Base-by-base conservation (phyloP, 2,797 vertebrate genomes). In the Coregonus suidteri region DNA sequence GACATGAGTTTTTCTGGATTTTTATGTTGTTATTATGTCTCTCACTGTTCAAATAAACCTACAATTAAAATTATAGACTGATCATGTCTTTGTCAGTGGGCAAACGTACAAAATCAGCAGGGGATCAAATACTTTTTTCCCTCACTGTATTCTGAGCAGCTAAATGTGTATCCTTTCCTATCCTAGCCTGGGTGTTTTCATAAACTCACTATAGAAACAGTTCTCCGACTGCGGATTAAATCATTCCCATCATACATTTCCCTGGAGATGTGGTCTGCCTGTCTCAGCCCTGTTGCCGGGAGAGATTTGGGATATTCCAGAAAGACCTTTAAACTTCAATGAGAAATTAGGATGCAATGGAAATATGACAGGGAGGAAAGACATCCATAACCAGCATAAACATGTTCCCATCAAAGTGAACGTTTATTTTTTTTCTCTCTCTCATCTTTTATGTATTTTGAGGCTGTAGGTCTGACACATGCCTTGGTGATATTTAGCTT, bases 401-500 rank as follows among this genome's bases (percentile, higher is more conserved):
- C 87, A 83, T 85, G 79, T 78, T 88, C 74, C 84, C 87, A 90
- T 92, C 83, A 91, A 91, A 90, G 89, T 73, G 77, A 88, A 87
- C 79, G 84, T 84, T 83, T 85, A 83, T 80, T 76, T 51, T 75
- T 20, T 68, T 34, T 18, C 67, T 34, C 74, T 77, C 47, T 66
- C 34, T 47, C 76, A 88, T 91, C 82, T 91, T 91, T 88, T 84
- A 90, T 90, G 83, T 84, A 88, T 91, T 89, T 90, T 88, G 81
- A 89, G 82, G 83, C 73, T 75, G 75, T 72, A 81, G 72, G 77
- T 84, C 66, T 77, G 78, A 86, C 85, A 90, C 82, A 90, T 87
- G 79, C 59, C 69, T 80, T 82, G 51, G 74, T 71, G 84, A 86
- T 91, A 87, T 91, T 91, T 90, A 90, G 85, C 74, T 85, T 85